Base-by-base conservation (phyloP, 2,797 vertebrate species). In the Silurus aristotelis region DNA sequence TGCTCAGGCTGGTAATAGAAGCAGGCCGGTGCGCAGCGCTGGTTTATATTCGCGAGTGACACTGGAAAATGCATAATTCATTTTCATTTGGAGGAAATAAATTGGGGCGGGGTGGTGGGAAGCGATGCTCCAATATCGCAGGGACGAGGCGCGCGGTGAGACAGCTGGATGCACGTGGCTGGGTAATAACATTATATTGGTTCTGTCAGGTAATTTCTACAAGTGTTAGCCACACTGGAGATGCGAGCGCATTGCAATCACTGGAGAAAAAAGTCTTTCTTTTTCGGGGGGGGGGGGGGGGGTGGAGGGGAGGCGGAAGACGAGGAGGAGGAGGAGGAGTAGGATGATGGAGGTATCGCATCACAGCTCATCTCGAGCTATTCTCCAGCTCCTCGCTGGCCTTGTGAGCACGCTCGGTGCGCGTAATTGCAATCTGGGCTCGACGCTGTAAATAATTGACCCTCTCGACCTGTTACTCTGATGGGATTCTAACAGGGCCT, bases 121-220 rank as follows among this genome's bases (percentile, higher is more conserved):
- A 87, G 88, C 83, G 75, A 73, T 82, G 86, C 83, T 64, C 68
- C 87, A 77, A 86, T 89, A 89, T 84, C 52, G 48, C 86, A 55
- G 76, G 55, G 84, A 83, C 66, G 83, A 85, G 76, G 70, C 88
- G 87, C 82, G 46, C 27, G 87, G 89, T 13, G 86, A 86, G 87
- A 89, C 86, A 85, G 87, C 87, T 87, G 88, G 88, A 88, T 85
- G 91, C 92, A 91, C 93, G 89, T 92, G 92, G 94, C 94, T 94
- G 91, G 92, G 93, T 95, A 95, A 95, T 93, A 94, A 94, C 92
- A 92, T 92, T 90, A 91, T 92, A 95, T 95, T 95, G 93, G 92
- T 95, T 95, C 92, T 95, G 95, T 95, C 94, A 95, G 94, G 94
- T 93, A 93, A 95, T 95, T 94, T 95, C 94, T 94, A 94, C 93